Evolutionary conservation across 2,888 invertebrate genomes (phyloP), one percentile per base, ranked within the genome.

Genomic region (Pollenia labialis): DNA sequence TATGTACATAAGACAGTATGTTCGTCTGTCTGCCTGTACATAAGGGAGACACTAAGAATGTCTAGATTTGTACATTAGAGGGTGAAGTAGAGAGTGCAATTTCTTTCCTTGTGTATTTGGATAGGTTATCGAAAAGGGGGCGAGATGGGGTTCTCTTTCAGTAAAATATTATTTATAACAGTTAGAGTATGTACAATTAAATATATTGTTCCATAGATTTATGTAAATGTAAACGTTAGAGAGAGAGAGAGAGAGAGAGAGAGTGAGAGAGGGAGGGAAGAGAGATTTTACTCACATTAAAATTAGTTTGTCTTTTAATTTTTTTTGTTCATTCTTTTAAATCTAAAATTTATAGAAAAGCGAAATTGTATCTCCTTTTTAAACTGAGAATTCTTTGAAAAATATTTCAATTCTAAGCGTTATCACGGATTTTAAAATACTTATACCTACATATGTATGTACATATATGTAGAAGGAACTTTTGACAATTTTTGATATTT

Each of bases 91-190:
- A 62, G 62, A 64, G 50, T 52, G 44, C 8, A 16, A 42, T 58
- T 50, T 11, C 40, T 56, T 56, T 54, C 23, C 9, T 68, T 46
- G 12, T 56, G 1, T 0, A 46, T 44, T 44, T 60, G 46, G 32
- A 32, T 18, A 54, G 11, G 7, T 58, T 8, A 9, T 46, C 7
- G 44, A 9, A 23, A 6, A 12, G 58, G 54, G 16, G 11, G 64
- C 0, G 40, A 12, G 42, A 23, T 40, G 23, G 18, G 18, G 12
- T 60, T 64, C 62, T 44, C 18, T 64, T 40, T 18, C 56, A 56
- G 48, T 42, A 66, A 81, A 48, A 54, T 81, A 42, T 66, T 81
- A 66, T 66, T 56, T 66, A 74, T 74, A 58, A 42, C 18, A 58
- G 16, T 18, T 23, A 74, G 40, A 50, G 32, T 56, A 64, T 52